Base-by-base conservation (phyloP, 2,888 invertebrate species). In the Parnassius apollo region DNA sequence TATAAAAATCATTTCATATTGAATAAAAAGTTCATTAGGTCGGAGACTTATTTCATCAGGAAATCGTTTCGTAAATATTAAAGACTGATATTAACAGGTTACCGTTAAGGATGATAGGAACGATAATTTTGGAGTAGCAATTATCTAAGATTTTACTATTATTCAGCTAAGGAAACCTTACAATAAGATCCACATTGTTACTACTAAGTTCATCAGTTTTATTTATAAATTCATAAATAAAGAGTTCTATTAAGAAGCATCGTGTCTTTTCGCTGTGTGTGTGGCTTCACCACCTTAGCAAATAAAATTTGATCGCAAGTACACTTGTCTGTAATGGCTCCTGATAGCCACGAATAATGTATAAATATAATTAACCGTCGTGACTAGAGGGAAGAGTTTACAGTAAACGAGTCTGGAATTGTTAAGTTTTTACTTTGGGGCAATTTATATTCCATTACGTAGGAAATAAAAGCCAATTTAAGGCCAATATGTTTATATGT, bases 371-470 rank as follows among this genome's bases (percentile, higher is more conserved):
- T 84, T 83, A 82, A 80, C 75, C 71, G 77, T 86, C 86, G 86
- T 86, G 86, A 87, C 85, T 84, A 69, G 65, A 74, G 76, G 69
- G 77, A 80, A 80, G 79, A 80, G 79, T 79, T 80, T 75, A 76
- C 77, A 76, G 76, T 78, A 81, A 83, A 78, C 78, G 79, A 79
- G 77, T 72, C 78, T 75, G 75, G 80, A 83, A 83, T 80, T 78
- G 82, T 82, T 80, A 81, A 82, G 84, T 80, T 78, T 83, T 82
- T 82, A 77, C 77, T 77, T 82, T 76, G 79, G 77, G 73, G 80
- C 82, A 81, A 85, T 86, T 86, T 86, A 83, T 86, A 86, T 86
- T 83, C 82, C 80, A 85, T 85, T 86, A 82, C 78, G 81, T 75
- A 79, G 77, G 80, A 82, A 83, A 82, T 85, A 83, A 85, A 85